Evolutionary conservation across 2,113 vertebrate species (phyloP).

Genomic region (Xyrauchen texanus): DNA sequence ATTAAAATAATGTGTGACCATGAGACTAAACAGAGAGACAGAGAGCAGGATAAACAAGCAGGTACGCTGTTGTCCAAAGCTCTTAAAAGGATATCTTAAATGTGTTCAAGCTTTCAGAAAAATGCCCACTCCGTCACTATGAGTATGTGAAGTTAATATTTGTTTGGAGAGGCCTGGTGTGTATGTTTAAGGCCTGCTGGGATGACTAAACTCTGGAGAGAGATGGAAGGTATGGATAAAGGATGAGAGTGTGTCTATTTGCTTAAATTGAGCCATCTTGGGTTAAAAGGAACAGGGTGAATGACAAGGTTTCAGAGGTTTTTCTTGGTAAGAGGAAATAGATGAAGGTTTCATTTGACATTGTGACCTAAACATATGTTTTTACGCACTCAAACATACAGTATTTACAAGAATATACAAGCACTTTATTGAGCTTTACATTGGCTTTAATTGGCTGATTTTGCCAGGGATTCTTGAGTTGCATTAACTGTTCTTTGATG

Average conservation of each 20-base stretch:
- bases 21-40: slow-evolving; percentile 10
- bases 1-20: slow-evolving; percentile 24
- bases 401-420: not conserved
- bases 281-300: not conserved
- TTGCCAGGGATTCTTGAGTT: too few species aligned
- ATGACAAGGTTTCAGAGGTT: not conserved
- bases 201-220: slow-evolving; percentile 54
- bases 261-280: slow-evolving; percentile 58
- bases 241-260: slow-evolving; percentile 64
- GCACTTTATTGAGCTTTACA: not conserved
- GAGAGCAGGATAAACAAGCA: slow-evolving; percentile 5
- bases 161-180: slow-evolving; percentile 64
- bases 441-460: not conserved
- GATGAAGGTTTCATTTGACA: slow-evolving; percentile 48
- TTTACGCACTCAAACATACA: slow-evolving; percentile 36
- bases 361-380: not conserved
- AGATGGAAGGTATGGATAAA: slow-evolving; percentile 59
- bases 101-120: slow-evolving; percentile 59
- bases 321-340: slow-evolving; percentile 1
- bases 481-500: not conserved
- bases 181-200: slow-evolving; percentile 74
- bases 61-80: slow-evolving; percentile 2
- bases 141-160: slow-evolving; percentile 64
- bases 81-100: slow-evolving; percentile 68
- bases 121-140: slow-evolving; percentile 54